phyloP scores from a whole-genome alignment of 2,888 invertebrate species.

The Tortricodes alternella region DNA sequence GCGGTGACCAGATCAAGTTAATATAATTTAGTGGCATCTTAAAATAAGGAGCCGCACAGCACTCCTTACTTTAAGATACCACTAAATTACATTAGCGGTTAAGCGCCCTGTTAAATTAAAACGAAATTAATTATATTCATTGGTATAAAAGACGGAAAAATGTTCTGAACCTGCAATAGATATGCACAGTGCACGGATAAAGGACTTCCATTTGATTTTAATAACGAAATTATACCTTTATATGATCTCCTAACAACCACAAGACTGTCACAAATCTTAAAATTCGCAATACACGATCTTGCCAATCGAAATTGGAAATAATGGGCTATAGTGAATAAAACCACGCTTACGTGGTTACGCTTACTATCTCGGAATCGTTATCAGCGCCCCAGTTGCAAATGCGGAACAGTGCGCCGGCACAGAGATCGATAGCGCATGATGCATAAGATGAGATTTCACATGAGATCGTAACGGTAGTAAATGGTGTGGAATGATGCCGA shows the following conservation, averaged over 20 bases:
- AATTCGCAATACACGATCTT: not conserved
- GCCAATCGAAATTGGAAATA: not conserved
- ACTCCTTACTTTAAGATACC: too few species aligned
- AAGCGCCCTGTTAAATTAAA: too few species aligned
- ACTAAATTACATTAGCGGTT: too few species aligned
- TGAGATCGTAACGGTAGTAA: not conserved
- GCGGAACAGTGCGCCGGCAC: slow-evolving; percentile 45
- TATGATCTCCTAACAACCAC: not conserved
- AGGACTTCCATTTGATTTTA: too few species aligned
- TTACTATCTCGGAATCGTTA: slow-evolving; percentile 19
- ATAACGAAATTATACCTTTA: too few species aligned
- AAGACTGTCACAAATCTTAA: not conserved
- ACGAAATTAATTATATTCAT: too few species aligned
- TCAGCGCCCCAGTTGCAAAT: slow-evolving; percentile 36
- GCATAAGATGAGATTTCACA: slow-evolving; percentile 8
- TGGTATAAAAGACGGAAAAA: too few species aligned
- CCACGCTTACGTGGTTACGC: slow-evolving; percentile 11
- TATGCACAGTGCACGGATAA: too few species aligned
- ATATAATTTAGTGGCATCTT: not conserved
- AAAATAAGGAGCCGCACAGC: too few species aligned
- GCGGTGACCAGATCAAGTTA: not conserved
- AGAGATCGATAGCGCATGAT: slow-evolving; percentile 23
- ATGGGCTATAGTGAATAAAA: slow-evolving; percentile 15
- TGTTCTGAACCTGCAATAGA: too few species aligned
- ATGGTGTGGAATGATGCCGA: not conserved